Evolutionary conservation across 23 tunicate genomes (phyloP).

Genomic region (Corella eumyota): DNA sequence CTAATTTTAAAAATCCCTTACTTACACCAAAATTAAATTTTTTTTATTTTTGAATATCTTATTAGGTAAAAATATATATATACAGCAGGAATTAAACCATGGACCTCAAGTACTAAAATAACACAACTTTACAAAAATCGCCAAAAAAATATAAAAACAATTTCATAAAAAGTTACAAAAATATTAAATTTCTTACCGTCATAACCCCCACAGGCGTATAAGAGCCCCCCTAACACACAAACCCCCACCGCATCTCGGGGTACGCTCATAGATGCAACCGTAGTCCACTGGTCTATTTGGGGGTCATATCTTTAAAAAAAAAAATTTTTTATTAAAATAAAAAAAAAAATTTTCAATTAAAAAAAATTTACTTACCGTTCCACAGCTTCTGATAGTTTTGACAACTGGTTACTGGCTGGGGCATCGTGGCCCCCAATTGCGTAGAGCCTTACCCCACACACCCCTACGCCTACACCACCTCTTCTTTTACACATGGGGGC

Average conservation of each 20-base stretch:
- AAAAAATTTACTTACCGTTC: conserved; percentile 48
- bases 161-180: background rate
- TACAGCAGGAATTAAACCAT: too few species aligned
- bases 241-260: conserved; percentile 93
- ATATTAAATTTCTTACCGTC: conserved; percentile 39
- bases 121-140: too few species aligned
- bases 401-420: conserved; percentile 91
- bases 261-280: conserved; percentile 66
- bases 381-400: conserved; percentile 80
- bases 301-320: conserved; percentile 48
- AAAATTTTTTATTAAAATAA: background rate
- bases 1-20: too few species aligned
- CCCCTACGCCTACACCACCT: conserved; percentile 95
- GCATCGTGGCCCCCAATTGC: conserved; percentile 99
- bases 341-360: background rate
- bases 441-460: conserved; percentile 48
- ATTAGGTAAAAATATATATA: too few species aligned
- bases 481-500: conserved; percentile 87
- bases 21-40: too few species aligned
- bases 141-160: background rate
- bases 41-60: too few species aligned
- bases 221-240: conserved; percentile 50
- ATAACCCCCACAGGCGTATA: conserved; percentile 94
- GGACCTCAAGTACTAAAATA: too few species aligned
- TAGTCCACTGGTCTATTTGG: conserved; percentile 88